phyloP scores from a whole-genome alignment of 2,888 invertebrate species.

The Oscheius sp. region DNA sequence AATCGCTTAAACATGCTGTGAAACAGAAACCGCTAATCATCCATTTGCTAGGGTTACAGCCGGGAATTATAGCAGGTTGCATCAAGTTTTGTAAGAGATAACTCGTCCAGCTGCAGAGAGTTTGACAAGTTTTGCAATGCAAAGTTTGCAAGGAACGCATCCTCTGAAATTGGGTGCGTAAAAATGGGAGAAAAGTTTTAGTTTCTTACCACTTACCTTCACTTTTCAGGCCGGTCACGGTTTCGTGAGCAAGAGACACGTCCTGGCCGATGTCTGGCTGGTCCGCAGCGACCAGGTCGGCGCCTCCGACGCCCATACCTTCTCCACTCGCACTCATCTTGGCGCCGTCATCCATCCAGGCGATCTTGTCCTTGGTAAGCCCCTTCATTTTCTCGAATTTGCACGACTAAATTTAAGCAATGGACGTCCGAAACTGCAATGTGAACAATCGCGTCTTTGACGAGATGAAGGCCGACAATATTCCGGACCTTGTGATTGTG shows the following conservation, averaged over 20 bases:
- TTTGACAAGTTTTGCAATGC: too few species aligned
- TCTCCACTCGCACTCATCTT: conserved; percentile 90
- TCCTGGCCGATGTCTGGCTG: conserved; percentile 92
- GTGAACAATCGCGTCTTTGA: conserved; percentile 91
- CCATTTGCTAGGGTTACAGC: too few species aligned
- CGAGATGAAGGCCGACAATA: conserved; percentile 79
- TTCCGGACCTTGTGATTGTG: conserved; percentile 93
- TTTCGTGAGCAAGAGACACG: conserved; percentile 86
- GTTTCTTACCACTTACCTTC: background rate
- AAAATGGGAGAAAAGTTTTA: background rate
- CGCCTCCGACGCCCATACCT: conserved; percentile 81
- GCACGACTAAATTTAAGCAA: conserved; percentile 77
- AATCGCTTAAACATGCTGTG: too few species aligned
- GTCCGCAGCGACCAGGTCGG: conserved; percentile 84
- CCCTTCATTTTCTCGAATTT: background rate
- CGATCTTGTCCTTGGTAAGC: conserved; percentile 86
- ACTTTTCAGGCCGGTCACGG: conserved; percentile 84
- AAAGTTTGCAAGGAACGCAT: too few species aligned
- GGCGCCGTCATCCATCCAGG: conserved; percentile 92
- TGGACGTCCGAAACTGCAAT: conserved; percentile 89
- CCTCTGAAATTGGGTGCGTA: too few species aligned
- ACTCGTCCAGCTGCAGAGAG: too few species aligned
- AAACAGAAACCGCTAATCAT: too few species aligned
- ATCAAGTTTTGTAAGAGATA: too few species aligned
- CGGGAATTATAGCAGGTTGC: too few species aligned